Evolutionary conservation across 2,888 invertebrate genomes (phyloP).

Genomic region (Hedychridium roseum): DNA sequence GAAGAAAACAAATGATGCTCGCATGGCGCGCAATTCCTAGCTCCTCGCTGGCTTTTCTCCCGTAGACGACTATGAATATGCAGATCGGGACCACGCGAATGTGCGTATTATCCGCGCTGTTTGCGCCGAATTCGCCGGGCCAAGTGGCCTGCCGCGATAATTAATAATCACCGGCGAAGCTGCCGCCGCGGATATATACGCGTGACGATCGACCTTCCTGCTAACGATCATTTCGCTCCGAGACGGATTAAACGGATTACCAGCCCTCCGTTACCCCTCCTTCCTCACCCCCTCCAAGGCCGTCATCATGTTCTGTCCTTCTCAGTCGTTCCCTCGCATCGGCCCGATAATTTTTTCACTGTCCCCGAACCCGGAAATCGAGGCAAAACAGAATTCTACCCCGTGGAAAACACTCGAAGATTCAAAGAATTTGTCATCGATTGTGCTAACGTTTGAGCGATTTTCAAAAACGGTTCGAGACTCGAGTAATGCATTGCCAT

Average conservation of each 20-base stretch:
- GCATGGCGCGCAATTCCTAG: too few relatives aligned
- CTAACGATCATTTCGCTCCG: constrained; percentile 17
- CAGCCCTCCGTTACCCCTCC: neutral
- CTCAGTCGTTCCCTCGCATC: constrained; percentile 5
- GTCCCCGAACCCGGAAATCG: constrained; percentile 4
- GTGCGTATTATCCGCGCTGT: constrained; percentile 34
- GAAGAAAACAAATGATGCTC: too few relatives aligned
- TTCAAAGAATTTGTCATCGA: too few relatives aligned
- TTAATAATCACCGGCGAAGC: constrained; percentile 44
- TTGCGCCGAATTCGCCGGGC: constrained; percentile 35
- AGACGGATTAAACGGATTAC: constrained; percentile 6
- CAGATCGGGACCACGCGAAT: constrained; percentile 37
- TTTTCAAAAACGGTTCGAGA: too few relatives aligned
- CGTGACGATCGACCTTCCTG: constrained; percentile 15
- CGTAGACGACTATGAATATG: constrained; percentile 39
- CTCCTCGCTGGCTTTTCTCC: too few relatives aligned
- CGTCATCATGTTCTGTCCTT: constrained; percentile 3
- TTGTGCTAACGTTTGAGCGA: too few relatives aligned
- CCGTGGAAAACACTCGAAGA: too few relatives aligned
- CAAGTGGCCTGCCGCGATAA: constrained; percentile 34
- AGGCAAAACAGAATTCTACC: too few relatives aligned
- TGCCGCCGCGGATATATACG: constrained; percentile 11
- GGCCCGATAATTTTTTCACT: too few relatives aligned
- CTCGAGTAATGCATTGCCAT: too few relatives aligned
- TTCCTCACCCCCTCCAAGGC: neutral